phyloP scores from a whole-genome alignment of 2,888 invertebrate genomes.

The Bursaphelenchus okinawaensis region DNA sequence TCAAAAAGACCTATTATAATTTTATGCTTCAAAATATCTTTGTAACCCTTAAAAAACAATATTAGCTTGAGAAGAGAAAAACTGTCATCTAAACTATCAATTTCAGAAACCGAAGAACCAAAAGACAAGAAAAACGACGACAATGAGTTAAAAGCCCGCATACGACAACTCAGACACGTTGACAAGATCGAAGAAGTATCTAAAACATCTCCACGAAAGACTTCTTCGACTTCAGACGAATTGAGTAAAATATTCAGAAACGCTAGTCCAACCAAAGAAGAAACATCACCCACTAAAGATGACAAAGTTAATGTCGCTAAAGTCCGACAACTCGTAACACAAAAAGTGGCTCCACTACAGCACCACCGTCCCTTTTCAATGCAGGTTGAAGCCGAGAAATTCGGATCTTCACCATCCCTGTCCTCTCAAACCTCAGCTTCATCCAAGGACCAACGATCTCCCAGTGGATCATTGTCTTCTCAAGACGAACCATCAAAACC shows the following conservation, averaged over 20 bases:
- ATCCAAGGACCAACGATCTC: not conserved
- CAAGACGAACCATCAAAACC: constrained; percentile 2
- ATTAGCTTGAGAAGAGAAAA: not conserved
- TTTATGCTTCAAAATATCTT: not conserved
- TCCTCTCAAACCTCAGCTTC: not conserved
- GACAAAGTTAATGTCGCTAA: constrained; percentile 28
- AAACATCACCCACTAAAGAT: constrained; percentile 1
- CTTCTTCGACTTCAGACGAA: constrained; percentile 14
- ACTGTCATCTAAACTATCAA: too few relatives aligned
- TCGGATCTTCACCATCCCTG: constrained; percentile 10
- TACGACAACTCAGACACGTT: constrained; percentile 46
- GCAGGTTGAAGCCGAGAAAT: constrained; percentile 25
- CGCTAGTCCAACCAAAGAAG: not conserved
- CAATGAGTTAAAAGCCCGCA: constrained; percentile 41
- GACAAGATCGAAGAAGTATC: constrained; percentile 14
- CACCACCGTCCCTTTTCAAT: constrained; percentile 55
- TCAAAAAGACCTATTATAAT: not conserved
- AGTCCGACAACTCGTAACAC: constrained; percentile 51
- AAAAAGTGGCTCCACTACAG: constrained; percentile 55
- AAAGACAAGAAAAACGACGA: not conserved
- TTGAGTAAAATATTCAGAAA: constrained; percentile 8
- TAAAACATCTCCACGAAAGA: not conserved
- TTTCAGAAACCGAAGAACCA: not conserved
- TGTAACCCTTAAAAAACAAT: not conserved
- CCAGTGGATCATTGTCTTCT: not conserved